Conservation (phyloP, 30 jellyfish, hydroid and myxozoan species). For the Morbakka virulenta region DNA sequence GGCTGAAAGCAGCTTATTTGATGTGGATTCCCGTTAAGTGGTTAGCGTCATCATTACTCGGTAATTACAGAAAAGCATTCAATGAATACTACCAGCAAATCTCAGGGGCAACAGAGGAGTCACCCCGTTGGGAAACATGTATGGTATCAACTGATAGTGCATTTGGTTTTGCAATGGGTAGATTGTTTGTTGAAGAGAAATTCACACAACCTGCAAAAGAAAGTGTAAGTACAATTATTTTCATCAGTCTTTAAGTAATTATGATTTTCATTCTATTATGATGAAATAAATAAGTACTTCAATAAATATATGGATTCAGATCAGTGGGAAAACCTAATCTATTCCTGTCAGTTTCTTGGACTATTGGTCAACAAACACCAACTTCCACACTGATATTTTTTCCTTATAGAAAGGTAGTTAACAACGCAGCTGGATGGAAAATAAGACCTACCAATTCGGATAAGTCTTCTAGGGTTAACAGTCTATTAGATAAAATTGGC, state of each 20-base stretch:
- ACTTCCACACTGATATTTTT: no score
- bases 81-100: conserved; percentile 59
- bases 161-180: conserved; percentile 78
- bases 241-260: neutral
- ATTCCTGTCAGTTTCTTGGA: no score
- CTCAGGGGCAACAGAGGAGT: conserved; percentile 80
- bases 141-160: conserved; percentile 54
- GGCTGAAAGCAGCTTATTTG: conserved; percentile 83
- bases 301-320: no score
- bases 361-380: no score
- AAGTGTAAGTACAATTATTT: conserved; percentile 47
- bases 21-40: conserved; percentile 78
- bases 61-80: conserved; percentile 69
- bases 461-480: no score
- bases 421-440: no score
- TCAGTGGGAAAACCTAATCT: no score
- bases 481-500: no score
- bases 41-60: conserved; percentile 63
- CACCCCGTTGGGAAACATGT: conserved; percentile 92
- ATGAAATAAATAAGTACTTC: no score
- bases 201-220: conserved; percentile 68
- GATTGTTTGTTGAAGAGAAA: conserved; percentile 77
- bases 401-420: no score
- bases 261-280: neutral
- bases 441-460: no score